A percentile compares a stretch with the other conserved stretches of the same genome.
Conservation (phyloP, 2,113 vertebrate genomes). For the Crotophaga sulcirostris region DNA sequence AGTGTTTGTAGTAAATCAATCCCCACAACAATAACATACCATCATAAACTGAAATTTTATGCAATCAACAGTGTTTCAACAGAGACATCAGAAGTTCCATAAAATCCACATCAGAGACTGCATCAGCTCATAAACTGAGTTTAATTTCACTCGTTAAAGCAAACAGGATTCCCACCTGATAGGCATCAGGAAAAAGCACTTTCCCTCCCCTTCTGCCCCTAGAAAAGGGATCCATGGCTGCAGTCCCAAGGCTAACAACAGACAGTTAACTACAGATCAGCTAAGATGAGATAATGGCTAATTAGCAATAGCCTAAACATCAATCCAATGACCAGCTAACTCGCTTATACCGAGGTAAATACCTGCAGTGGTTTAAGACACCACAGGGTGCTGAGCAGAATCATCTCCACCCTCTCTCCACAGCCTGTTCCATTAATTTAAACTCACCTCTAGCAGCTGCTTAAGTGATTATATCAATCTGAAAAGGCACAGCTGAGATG, state of each 20-base stretch:
- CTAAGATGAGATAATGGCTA: background rate
- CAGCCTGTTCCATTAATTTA: background rate
- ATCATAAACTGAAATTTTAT: accelerated
- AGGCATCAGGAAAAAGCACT: background rate
- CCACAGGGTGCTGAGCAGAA: background rate
- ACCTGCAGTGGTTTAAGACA: background rate
- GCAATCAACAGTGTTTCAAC: accelerated
- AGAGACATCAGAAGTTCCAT: background rate
- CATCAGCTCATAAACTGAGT: accelerated
- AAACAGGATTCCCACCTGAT: background rate
- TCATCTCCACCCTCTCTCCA: too few relatives aligned
- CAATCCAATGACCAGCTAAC: background rate
- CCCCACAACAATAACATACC: accelerated
- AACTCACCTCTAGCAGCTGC: background rate
- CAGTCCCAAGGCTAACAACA: background rate
- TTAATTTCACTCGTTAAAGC: background rate
- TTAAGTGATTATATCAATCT: background rate
- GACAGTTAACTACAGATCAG: background rate
- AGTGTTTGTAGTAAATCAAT: background rate
- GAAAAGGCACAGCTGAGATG: accelerated
- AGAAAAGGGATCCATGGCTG: background rate
- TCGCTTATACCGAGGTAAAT: background rate
- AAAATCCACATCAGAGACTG: background rate
- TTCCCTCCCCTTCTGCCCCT: background rate
- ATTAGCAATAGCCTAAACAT: background rate